Evolutionary conservation across 2,113 vertebrate species (phyloP).

Genomic region (Echinops telfairi): DNA sequence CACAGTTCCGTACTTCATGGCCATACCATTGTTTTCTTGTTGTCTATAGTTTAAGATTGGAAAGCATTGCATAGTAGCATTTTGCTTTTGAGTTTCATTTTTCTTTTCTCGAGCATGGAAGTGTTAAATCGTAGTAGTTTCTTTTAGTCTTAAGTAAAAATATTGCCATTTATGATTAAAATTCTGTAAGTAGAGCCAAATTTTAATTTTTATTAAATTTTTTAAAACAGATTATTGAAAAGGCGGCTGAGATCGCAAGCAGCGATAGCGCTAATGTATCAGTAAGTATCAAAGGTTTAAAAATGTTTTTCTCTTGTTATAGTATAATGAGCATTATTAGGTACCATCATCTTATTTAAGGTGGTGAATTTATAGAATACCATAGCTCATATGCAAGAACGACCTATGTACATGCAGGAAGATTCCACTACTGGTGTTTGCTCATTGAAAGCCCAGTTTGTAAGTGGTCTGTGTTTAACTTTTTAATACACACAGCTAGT

Average conservation of each 20-base stretch:
- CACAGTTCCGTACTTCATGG: not conserved
- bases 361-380: not conserved
- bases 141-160: conserved; percentile 25
- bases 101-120: conserved; percentile 26
- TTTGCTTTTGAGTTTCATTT: conserved; percentile 50
- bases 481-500: not conserved
- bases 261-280: conserved; percentile 92
- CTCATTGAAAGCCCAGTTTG: not conserved
- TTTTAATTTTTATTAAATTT: not conserved
- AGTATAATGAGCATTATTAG: not conserved
- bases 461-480: not conserved
- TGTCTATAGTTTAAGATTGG: conserved; percentile 5
- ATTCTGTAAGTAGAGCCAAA: conserved; percentile 25
- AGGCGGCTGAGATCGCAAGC: conserved; percentile 95
- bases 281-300: conserved; percentile 86
- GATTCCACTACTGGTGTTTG: not conserved
- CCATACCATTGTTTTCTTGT: not conserved
- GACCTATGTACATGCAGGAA: not conserved
- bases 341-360: not conserved
- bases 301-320: not conserved
- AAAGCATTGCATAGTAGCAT: not conserved
- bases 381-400: not conserved
- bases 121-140: not conserved
- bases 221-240: conserved; percentile 95
- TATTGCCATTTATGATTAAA: conserved; percentile 30